Base-by-base conservation (phyloP, 2,797 vertebrate genomes). In the Crocodylus rhombifer region DNA sequence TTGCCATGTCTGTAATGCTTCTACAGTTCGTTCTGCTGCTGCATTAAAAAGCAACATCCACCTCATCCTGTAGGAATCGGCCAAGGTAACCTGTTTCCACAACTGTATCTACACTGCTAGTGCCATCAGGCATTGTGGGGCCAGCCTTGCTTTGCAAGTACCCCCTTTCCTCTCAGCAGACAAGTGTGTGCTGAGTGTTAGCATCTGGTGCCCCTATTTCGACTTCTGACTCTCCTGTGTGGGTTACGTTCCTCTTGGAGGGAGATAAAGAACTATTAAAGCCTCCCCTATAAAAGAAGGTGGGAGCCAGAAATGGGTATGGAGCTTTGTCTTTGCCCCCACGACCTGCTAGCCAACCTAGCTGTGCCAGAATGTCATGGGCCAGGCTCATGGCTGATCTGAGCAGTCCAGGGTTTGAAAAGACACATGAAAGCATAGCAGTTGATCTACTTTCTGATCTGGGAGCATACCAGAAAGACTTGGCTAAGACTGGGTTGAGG, bases 71-170 rank as follows among this genome's bases (percentile, higher is more conserved):
- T 17, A 65, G 17, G 64, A 7, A 17, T 8, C 9, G 2, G 21
- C 58, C 20, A 58, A 76, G 51, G 33, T 25, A 65, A 30, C n/a
- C 64, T n/a, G 12, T 42, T 87, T 92, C 94, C 86, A 82, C 5
- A 94, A 80, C 26, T 16, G 75, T 61, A 18, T 82, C 80, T 85
- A 63, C 71, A 61, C 36, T 14, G 2, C 33, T 84, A 61, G 78
- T 56, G 57, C 76, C 76, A 5, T 14, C 1, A 56, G 74, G 76
- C 78, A 1, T 9, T 73, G 73, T 69, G 78, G 61, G 64, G 55
- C 76, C 30, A 30, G 8, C 30, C 30, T 84, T 15, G 33, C 28
- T 0, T 0, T 55, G 55, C 69, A 33, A 30, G 0, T 0, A 60
- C 86, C 73, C 67, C 78, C 82, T 57, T 73, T 83, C 73, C 33